Percentiles rank a stretch among this genome's conserved stretches.
phyloP scores from a whole-genome alignment of 2,797 vertebrate genomes.

The Hypotaenidia philippensis region DNA sequence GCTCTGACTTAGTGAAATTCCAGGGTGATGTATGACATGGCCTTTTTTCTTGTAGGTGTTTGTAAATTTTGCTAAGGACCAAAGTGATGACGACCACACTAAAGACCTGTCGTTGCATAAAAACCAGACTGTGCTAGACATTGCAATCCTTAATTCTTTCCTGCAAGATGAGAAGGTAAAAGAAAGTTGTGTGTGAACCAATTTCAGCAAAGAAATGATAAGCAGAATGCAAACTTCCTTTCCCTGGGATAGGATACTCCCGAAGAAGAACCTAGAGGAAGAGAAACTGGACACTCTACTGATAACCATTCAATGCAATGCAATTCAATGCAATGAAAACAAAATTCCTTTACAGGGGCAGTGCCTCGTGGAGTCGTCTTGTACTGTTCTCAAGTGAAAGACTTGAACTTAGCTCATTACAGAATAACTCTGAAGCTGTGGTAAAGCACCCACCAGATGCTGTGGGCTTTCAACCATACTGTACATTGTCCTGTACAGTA shows the following conservation, averaged over 20 bases:
- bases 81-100: slow-evolving; percentile 94
- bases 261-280: slow-evolving; percentile 67
- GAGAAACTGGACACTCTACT: slow-evolving; percentile 85
- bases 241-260: slow-evolving; percentile 66
- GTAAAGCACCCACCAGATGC: slow-evolving; percentile 74
- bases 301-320: slow-evolving; percentile 92
- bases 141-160: slow-evolving; percentile 86
- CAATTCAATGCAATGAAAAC: slow-evolving; percentile 92
- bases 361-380: slow-evolving; percentile 84
- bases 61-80: slow-evolving; percentile 98
- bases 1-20: background rate
- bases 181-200: slow-evolving; percentile 91
- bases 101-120: slow-evolving; percentile 93
- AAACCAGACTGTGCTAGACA: slow-evolving; percentile 85
- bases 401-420: slow-evolving; percentile 87
- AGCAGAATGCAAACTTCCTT: slow-evolving; percentile 55
- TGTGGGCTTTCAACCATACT: slow-evolving; percentile 73
- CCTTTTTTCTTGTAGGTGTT: slow-evolving; percentile 87
- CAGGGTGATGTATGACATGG: background rate
- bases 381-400: slow-evolving; percentile 84
- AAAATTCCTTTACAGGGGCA: slow-evolving; percentile 83
- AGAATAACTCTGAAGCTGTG: slow-evolving; percentile 80
- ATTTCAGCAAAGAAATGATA: slow-evolving; percentile 46
- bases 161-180: slow-evolving; percentile 88
- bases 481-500: slow-evolving; percentile 62